Percentiles rank a stretch among this genome's conserved stretches.
Evolutionary conservation across 2,888 invertebrate species (phyloP).

Genomic region (Leptinotarsa rubiginosa): DNA sequence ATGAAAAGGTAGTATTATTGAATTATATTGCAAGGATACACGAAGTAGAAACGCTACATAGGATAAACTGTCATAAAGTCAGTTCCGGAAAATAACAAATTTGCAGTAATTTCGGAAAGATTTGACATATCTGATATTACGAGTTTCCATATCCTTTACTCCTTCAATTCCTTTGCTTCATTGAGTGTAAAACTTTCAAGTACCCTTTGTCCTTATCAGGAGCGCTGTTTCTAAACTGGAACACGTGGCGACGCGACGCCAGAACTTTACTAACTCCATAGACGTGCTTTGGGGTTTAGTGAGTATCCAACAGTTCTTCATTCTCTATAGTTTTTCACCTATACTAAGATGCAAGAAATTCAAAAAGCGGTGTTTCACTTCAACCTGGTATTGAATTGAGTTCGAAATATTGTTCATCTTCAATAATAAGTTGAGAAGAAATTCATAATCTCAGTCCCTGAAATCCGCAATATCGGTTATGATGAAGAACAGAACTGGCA

Average conservation of each 20-base stretch:
- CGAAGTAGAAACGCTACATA: neutral
- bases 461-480: no score
- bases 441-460: no score
- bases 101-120: neutral
- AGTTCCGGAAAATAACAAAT: neutral
- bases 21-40: neutral
- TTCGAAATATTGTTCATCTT: no score
- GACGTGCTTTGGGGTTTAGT: neutral
- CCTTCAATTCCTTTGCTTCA: neutral
- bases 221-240: slow-evolving; percentile 15
- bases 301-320: no score
- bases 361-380: no score
- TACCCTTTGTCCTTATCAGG: slow-evolving; percentile 11
- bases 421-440: no score
- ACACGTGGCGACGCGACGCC: slow-evolving; percentile 28
- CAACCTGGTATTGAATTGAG: no score
- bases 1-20: no score
- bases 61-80: neutral
- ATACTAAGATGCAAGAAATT: no score
- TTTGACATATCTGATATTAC: neutral
- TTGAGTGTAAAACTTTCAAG: slow-evolving; percentile 19
- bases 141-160: neutral
- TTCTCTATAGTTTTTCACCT: no score
- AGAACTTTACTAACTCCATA: neutral
- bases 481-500: no score